These are phyloP conservation scores for Physella acuta DNA, from an alignment of 1,140 invertebrate species.

Conservation along the genomic window DNA sequence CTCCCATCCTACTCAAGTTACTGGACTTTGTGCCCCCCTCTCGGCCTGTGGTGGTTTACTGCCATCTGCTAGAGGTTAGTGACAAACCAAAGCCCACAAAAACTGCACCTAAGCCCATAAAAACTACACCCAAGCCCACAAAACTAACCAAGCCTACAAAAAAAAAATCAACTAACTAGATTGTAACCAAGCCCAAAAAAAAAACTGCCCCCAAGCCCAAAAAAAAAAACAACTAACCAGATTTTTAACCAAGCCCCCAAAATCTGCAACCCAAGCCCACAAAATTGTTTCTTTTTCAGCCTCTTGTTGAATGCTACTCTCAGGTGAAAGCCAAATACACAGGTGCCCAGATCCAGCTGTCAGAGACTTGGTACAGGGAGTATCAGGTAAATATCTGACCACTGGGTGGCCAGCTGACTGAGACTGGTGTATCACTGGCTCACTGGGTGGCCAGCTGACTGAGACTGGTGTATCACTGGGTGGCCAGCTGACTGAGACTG, in stretches of 20 bases:
- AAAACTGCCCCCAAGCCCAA: too few species aligned
- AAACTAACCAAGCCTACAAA: too few species aligned
- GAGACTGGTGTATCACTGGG: too few species aligned
- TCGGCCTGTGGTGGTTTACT: slow-evolving; percentile 82
- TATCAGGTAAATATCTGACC: slow-evolving; percentile 75
- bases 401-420: too few species aligned
- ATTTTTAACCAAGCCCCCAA: too few species aligned
- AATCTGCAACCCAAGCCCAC: background rate
- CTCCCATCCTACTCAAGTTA: slow-evolving; percentile 74
- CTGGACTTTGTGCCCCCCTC: slow-evolving; percentile 75
- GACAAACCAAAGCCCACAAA: background rate
- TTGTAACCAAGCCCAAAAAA: too few species aligned
- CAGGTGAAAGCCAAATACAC: slow-evolving; percentile 70
- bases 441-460: too few species aligned
- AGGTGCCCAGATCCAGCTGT: slow-evolving; percentile 75
- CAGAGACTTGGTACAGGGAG: slow-evolving; percentile 82
- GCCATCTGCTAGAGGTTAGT: slow-evolving; percentile 70
- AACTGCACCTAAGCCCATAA: too few species aligned
- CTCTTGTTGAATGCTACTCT: slow-evolving; percentile 78
- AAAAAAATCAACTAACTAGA: too few species aligned
- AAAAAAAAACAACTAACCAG: too few species aligned
- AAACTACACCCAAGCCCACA: background rate
- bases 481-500: too few species aligned
- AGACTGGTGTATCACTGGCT: too few species aligned
- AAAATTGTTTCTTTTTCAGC: slow-evolving; percentile 53